Conservation (phyloP, 1,140 invertebrate species). For the Drosophila arawakana region DNA sequence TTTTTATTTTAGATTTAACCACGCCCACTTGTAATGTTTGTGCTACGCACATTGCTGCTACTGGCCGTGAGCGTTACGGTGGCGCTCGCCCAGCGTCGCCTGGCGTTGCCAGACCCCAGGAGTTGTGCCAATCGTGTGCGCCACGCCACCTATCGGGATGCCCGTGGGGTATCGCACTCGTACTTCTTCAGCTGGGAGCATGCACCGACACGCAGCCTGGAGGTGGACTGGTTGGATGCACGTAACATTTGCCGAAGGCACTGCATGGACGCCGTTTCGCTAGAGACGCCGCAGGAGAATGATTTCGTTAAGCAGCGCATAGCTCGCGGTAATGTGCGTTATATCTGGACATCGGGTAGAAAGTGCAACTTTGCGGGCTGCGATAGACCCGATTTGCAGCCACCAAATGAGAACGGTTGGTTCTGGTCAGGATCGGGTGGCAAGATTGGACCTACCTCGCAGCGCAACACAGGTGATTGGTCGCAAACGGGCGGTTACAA, state of each 20-base stretch:
- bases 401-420: conserved; percentile 95
- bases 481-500: conserved; percentile 93
- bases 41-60: conserved; percentile 85
- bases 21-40: conserved; percentile 56
- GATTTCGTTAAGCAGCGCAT: conserved; percentile 95
- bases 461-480: conserved; percentile 95
- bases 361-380: conserved; percentile 97
- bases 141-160: conserved; percentile 94
- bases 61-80: conserved; percentile 88
- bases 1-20: conserved; percentile 9
- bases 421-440: conserved; percentile 96
- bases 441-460: conserved; percentile 94
- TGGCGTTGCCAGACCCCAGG: conserved; percentile 94
- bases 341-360: conserved; percentile 95
- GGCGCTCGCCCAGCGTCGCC: conserved; percentile 91
- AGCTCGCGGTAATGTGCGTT: conserved; percentile 89
- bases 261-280: conserved; percentile 96
- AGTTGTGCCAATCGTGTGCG: conserved; percentile 94
- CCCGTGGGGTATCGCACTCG: conserved; percentile 92
- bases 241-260: conserved; percentile 96
- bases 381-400: conserved; percentile 93
- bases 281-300: conserved; percentile 95
- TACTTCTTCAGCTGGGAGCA: conserved; percentile 98
- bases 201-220: conserved; percentile 91
- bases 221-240: conserved; percentile 96